Conservation (phyloP, 1,140 invertebrate genomes). For the Drosophila tristis region DNA sequence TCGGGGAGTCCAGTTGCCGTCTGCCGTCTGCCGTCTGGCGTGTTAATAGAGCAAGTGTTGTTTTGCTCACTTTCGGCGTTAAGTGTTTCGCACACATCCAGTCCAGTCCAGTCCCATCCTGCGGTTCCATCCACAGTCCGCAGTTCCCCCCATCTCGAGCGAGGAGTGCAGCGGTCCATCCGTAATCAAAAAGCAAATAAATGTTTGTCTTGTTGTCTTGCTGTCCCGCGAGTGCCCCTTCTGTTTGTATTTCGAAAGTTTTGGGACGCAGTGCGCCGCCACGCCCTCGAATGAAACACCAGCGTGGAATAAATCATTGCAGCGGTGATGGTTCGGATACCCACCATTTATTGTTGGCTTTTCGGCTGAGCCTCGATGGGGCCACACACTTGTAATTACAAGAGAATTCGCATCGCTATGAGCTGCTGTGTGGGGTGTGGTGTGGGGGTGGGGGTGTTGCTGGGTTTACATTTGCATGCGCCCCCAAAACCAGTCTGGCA, state of each 20-base stretch:
- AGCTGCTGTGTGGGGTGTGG: no score
- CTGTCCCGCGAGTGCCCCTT: constrained; percentile 26
- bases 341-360: constrained; percentile 15
- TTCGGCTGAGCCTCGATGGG: not conserved
- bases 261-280: constrained; percentile 33
- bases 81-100: constrained; percentile 77
- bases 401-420: constrained; percentile 51
- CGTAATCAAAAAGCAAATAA: constrained; percentile 77
- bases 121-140: not conserved
- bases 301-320: constrained; percentile 32
- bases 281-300: constrained; percentile 47
- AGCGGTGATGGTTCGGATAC: constrained; percentile 18
- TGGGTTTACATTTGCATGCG: no score
- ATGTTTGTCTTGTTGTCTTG: constrained; percentile 47
- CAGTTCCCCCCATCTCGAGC: not conserved
- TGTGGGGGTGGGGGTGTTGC: no score
- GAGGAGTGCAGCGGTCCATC: not conserved
- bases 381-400: constrained; percentile 58
- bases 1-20: not conserved
- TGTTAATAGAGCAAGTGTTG: constrained; percentile 84
- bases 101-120: no score
- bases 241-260: constrained; percentile 75
- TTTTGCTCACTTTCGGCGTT: constrained; percentile 83
- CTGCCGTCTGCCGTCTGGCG: constrained; percentile 37
- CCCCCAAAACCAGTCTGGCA: no score